Base-by-base conservation (phyloP, 2,888 invertebrate genomes). In the Cryptus armator region DNA sequence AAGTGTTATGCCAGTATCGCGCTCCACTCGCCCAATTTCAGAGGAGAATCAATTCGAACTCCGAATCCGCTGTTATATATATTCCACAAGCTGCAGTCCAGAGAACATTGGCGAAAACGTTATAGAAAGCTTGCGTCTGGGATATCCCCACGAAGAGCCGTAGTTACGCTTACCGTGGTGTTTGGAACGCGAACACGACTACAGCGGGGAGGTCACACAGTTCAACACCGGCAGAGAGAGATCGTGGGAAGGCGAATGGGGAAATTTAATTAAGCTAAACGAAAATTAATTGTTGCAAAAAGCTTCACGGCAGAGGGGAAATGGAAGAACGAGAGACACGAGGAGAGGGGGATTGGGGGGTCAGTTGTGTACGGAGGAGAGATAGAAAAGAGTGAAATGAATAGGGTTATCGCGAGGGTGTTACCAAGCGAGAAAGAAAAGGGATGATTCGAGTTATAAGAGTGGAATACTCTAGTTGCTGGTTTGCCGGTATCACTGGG, bases 181-280 rank as follows among this genome's bases (percentile, higher is more conserved):
- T 29, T 71, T 62, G 67, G 48, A 66, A 43, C 64, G 19, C 51
- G 62, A 74, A 44, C 44, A 62, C 74, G 62, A 32, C 29, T 32
- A 62, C n/a, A 64, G 71, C 62, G 37, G 59, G 64, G 66, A 62
- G 70, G 64, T 67, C 24, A 14, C 67, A 76, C 48, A 71, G 48
- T 37, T 9, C 37, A 37, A 37, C 37, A 37, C 37, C 72, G 81
- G 68, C 74, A 24, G 66, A 51, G 80, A 62, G 75, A 19, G 64
- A 46, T 67, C 56, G 72, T 53, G 46, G 72, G 48, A 72, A 81
- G 71, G 76, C 85, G 83, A 75, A 70, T 44, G 37, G 71, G 81
- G 84, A 85, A 88, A 89, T 89, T 88, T 87, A 89, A 89, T 89
- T 89, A 88, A 89, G 87, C 86, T 88, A 86, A 89, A 89, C 86